These are phyloP conservation scores for Leucozona laternaria DNA, from an alignment of 2,888 invertebrate species.

Conservation along the genomic window DNA sequence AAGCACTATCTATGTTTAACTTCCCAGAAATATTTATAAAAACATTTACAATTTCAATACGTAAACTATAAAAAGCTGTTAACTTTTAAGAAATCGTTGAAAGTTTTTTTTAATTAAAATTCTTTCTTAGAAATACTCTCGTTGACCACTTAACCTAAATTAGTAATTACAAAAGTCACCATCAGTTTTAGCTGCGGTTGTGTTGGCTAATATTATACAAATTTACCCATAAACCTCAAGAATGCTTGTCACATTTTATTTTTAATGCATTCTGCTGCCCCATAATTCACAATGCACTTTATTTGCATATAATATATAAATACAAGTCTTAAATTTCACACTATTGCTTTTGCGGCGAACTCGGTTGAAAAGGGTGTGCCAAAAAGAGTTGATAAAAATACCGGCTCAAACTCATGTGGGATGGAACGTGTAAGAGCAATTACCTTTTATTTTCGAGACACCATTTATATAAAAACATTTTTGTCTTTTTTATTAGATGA, in stretches of 20 bases:
- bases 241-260: constrained; percentile 3
- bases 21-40: no score
- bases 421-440: no score
- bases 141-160: constrained; percentile 22
- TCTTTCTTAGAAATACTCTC: neutral
- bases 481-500: no score
- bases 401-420: neutral
- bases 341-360: neutral
- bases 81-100: no score
- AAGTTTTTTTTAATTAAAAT: neutral
- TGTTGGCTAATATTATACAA: constrained; percentile 11
- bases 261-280: neutral
- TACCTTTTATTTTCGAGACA: neutral
- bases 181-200: constrained; percentile 7
- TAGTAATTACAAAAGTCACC: constrained; percentile 1
- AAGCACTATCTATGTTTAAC: no score
- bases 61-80: no score
- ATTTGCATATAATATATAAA: constrained; percentile 23
- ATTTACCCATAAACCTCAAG: constrained; percentile 8
- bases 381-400: neutral
- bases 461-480: no score
- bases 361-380: neutral
- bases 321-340: constrained; percentile 12
- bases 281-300: constrained; percentile 26
- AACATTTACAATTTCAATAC: no score